phyloP scores from a whole-genome alignment of 2,888 invertebrate species.

The Pseudanteris insignis region DNA sequence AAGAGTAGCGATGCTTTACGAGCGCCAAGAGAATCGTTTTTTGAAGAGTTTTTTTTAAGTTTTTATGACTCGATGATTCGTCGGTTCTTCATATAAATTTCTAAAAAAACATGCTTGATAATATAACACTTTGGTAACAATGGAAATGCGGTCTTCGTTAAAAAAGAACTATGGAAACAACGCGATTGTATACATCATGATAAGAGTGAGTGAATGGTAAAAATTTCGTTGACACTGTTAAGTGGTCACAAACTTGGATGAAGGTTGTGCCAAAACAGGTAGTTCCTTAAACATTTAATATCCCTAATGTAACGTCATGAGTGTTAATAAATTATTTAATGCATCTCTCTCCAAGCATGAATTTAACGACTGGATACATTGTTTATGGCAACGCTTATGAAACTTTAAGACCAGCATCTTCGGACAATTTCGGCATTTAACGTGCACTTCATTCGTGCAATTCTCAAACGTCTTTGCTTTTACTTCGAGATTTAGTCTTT shows the following conservation, averaged over 20 bases:
- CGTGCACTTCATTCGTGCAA: constrained; percentile 15
- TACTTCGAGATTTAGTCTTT: no score
- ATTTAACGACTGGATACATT: constrained; percentile 35
- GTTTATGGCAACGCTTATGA: constrained; percentile 27
- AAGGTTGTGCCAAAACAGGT: no score
- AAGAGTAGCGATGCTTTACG: no score
- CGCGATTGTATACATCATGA: no score
- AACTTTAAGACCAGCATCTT: constrained; percentile 27
- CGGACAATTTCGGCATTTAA: constrained; percentile 27
- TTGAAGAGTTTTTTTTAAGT: constrained; percentile 20
- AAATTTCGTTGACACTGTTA: no score
- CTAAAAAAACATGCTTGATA: no score
- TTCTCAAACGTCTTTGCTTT: constrained; percentile 8
- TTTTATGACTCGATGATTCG: constrained; percentile 30
- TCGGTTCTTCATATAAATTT: constrained; percentile 12
- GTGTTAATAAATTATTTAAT: constrained; percentile 36
- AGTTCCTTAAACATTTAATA: constrained; percentile 38
- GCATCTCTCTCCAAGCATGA: constrained; percentile 28
- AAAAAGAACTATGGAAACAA: no score
- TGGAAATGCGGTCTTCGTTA: no score
- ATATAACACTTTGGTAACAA: no score
- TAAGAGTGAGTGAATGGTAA: no score
- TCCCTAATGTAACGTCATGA: constrained; percentile 34
- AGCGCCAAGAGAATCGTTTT: constrained; percentile 40
- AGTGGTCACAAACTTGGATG: no score